A percentile compares a stretch with the other conserved stretches of the same genome.
Evolutionary conservation across 2,797 vertebrate species (phyloP).

Genomic region (Notamacropus eugenii): DNA sequence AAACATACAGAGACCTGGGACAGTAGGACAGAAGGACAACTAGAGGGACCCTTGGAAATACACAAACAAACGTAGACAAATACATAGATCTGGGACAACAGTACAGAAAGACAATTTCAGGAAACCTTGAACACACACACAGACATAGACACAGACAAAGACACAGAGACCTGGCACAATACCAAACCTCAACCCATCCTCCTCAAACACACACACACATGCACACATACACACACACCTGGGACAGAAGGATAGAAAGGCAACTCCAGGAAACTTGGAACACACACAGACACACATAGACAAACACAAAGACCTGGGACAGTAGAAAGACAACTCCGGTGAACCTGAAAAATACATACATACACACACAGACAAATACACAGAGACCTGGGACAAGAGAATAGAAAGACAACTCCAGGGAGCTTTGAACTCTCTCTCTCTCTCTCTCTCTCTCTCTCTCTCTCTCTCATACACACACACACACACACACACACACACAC

Average conservation of each 20-base stretch:
- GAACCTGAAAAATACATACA: neutral
- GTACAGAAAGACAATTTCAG: neutral
- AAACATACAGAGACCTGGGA: neutral
- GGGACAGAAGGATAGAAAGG: too few relatives aligned
- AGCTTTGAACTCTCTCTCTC: too few relatives aligned
- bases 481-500: neutral
- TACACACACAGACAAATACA: neutral
- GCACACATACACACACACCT: slow-evolving; percentile 1
- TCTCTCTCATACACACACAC: too few relatives aligned
- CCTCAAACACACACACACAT: slow-evolving; percentile 56
- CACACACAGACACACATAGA: neutral
- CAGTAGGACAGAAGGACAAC: neutral
- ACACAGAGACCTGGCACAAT: slow-evolving; percentile 11
- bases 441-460: too few relatives aligned
- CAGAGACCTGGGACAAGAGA: neutral
- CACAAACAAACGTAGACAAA: neutral
- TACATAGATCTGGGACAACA: neutral
- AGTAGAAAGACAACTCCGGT: neutral
- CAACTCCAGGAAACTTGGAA: too few relatives aligned
- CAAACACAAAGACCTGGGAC: neutral
- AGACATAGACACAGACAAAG: neutral
- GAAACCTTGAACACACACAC: neutral
- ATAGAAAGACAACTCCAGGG: too few relatives aligned
- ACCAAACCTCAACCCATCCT: slow-evolving; percentile 40
- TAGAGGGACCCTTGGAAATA: neutral